These are phyloP conservation scores for Platyura marginata DNA, from an alignment of 1,140 invertebrate genomes.

Conservation along the genomic window DNA sequence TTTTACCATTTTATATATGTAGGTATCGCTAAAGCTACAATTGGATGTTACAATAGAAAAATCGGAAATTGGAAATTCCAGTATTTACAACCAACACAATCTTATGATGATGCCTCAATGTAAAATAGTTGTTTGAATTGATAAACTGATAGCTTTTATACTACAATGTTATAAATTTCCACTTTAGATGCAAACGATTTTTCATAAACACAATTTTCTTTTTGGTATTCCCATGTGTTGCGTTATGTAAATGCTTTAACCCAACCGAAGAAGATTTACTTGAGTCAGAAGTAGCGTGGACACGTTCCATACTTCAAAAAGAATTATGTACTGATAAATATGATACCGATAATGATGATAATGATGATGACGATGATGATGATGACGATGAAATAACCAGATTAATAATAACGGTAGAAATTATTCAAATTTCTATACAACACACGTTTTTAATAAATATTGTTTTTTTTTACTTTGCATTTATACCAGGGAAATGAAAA, in stretches of 20 bases:
- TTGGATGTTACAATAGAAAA: too few species aligned
- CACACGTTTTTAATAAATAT: neutral
- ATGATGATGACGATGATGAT: constrained; percentile 10
- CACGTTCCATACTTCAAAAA: neutral
- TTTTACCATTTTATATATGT: too few species aligned
- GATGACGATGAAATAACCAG: constrained; percentile 7
- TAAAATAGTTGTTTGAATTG: too few species aligned
- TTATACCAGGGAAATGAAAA: neutral
- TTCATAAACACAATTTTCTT: constrained; percentile 6
- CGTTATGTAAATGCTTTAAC: constrained; percentile 5
- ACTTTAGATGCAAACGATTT: constrained; percentile 3
- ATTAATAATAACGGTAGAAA: neutral
- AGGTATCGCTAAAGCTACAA: too few species aligned
- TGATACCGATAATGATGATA: constrained; percentile 9
- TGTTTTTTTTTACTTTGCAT: neutral
- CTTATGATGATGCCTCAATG: too few species aligned
- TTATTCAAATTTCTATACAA: neutral
- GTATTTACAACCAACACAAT: too few species aligned
- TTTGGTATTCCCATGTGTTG: constrained; percentile 5
- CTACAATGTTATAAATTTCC: too few species aligned
- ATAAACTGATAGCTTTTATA: neutral
- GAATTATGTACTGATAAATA: constrained; percentile 4
- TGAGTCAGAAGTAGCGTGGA: neutral
- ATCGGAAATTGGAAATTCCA: too few species aligned
- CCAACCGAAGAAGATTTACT: constrained; percentile 2